These are phyloP conservation scores for Clostera curtula DNA, from an alignment of 2,888 invertebrate genomes.

Conservation along the genomic window DNA sequence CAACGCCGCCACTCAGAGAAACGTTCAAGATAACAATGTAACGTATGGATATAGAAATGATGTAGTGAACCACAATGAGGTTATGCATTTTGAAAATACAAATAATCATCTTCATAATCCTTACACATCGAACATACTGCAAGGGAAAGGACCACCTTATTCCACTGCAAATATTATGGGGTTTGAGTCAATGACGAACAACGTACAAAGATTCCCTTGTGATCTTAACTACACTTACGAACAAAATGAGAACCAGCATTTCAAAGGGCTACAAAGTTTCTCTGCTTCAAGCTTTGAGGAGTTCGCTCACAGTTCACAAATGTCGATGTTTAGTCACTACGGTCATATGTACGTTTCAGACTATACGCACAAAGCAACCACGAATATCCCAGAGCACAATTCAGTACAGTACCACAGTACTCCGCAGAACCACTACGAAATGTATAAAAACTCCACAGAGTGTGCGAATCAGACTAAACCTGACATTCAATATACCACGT, in stretches of 20 bases:
- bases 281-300: slow-evolving; percentile 69
- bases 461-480: slow-evolving; percentile 64
- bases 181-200: slow-evolving; percentile 47
- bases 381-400: slow-evolving; percentile 43
- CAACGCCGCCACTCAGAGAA: slow-evolving; percentile 27
- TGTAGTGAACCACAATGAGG: slow-evolving; percentile 57
- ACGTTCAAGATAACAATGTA: slow-evolving; percentile 32
- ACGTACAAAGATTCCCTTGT: slow-evolving; percentile 59
- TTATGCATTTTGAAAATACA: slow-evolving; percentile 55
- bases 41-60: slow-evolving; percentile 55
- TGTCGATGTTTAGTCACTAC: slow-evolving; percentile 69
- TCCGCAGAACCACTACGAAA: slow-evolving; percentile 53
- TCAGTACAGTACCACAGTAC: slow-evolving; percentile 48
- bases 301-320: slow-evolving; percentile 69
- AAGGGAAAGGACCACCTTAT: slow-evolving; percentile 62
- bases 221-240: slow-evolving; percentile 65
- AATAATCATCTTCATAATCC: slow-evolving; percentile 56
- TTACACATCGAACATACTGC: slow-evolving; percentile 59
- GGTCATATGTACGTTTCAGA: slow-evolving; percentile 65
- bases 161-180: slow-evolving; percentile 38
- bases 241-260: slow-evolving; percentile 46
- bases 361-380: slow-evolving; percentile 52
- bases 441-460: slow-evolving; percentile 55
- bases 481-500: slow-evolving; percentile 77
- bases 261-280: slow-evolving; percentile 62